Conservation (phyloP, 2,797 vertebrate species). For the Poeciliopsis paucimaculata region DNA sequence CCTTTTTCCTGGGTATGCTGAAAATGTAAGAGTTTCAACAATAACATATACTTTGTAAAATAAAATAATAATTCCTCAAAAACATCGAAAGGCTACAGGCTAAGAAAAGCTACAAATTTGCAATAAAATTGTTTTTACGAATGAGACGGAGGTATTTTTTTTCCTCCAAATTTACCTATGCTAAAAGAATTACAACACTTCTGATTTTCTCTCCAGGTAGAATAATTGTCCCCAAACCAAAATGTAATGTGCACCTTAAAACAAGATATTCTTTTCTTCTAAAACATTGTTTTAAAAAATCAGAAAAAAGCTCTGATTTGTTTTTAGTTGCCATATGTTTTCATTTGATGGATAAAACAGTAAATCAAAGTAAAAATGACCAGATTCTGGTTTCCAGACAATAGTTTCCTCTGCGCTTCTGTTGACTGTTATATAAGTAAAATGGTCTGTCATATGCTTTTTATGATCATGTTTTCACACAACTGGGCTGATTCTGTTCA, state of each 20-base stretch:
- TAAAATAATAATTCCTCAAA: neutral
- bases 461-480: neutral
- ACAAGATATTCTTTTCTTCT: neutral
- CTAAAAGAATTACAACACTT: neutral
- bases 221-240: neutral
- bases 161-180: neutral
- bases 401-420: neutral
- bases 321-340: neutral
- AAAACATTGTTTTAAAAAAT: neutral
- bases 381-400: neutral
- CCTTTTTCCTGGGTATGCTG: neutral
- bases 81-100: neutral
- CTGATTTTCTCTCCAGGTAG: neutral
- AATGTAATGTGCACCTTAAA: neutral
- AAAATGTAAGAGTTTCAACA: neutral
- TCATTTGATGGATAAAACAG: neutral
- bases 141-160: neutral
- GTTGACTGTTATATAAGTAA: neutral
- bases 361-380: neutral
- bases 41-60: neutral
- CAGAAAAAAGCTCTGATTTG: neutral
- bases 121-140: neutral
- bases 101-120: no score
- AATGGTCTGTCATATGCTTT: neutral
- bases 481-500: neutral